Percentiles rank a stretch among this genome's conserved stretches.
Conservation (phyloP, 2,113 vertebrate species). For the Pavo muticus region DNA sequence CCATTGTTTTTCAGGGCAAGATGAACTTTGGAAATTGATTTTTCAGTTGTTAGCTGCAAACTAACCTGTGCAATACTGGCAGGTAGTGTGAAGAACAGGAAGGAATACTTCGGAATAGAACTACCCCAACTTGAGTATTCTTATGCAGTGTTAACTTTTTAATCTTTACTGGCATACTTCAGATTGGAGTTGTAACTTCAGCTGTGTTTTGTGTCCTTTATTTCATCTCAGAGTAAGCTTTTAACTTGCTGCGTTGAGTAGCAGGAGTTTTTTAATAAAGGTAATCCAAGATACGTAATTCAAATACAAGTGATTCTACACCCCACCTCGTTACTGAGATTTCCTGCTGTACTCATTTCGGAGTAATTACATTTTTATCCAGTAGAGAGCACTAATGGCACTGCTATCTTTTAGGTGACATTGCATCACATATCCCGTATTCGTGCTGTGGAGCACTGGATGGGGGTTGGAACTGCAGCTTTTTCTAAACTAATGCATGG, state of each 20-base stretch:
- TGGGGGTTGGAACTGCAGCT: background rate
- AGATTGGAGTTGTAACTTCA: background rate
- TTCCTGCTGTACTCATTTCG: background rate
- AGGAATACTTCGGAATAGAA: background rate
- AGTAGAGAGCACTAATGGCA: conserved; percentile 36
- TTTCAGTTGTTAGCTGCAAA: background rate
- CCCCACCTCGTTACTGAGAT: background rate
- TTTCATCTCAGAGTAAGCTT: background rate
- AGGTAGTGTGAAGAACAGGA: background rate
- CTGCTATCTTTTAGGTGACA: background rate
- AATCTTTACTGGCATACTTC: background rate
- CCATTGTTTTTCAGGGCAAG: background rate
- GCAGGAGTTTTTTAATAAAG: background rate
- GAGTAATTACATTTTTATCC: conserved; percentile 38
- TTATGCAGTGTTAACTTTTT: background rate
- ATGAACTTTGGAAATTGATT: background rate
- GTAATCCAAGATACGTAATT: background rate
- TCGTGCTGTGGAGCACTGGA: background rate
- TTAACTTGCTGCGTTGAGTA: background rate
- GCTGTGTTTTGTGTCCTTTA: background rate
- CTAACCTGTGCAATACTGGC: background rate
- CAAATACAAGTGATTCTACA: background rate
- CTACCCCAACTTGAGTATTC: background rate
- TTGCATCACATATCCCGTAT: background rate
- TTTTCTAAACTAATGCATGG: background rate